Evolutionary conservation across 2,113 vertebrate genomes (phyloP), one percentile per base, ranked within the genome.

Genomic region (Cavia aperea): DNA sequence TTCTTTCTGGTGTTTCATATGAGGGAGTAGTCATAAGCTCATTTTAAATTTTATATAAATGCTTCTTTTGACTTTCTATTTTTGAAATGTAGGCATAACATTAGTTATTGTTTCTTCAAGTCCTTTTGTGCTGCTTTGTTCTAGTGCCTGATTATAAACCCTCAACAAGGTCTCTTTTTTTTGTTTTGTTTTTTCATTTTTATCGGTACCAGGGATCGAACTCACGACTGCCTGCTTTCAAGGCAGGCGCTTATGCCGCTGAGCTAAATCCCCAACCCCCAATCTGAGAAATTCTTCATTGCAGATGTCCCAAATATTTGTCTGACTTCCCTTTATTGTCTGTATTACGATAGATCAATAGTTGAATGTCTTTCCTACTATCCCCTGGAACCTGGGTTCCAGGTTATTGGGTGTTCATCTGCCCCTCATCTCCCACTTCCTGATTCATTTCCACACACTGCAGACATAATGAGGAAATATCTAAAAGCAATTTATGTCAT

Each of bases 31-130:
- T 83, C 63, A 77, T 93, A 43, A 24, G 60, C 84, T 93, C 87
- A 85, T 94, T 91, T 95, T 91, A 84, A 95, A 91, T 92, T 95
- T 96, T 90, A 63, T 72, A 83, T 92, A 78, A 89, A 79, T 91
- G 29, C 54, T 90, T 88, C 79, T 77, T 93, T 95, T 95, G 81
- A 90, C 91, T 96, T 94, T 94, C 81, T 83, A 39, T 75, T 93
- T 92, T 88, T 93, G 63, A 95, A 94, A 92, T 90, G 73, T 58
- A 63, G 21, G 56, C 63, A 66, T 66, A 75, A 12, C 51, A 86
- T 88, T 81, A 70, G 81, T 92, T 81, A 93, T 81, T 96, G 89
- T 86, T 90, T 72, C 79, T 95, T 39, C 84, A 95, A 81, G 91
- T 92, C 70, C 72, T 92, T 81, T 66, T 79, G 46, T 93, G 84